These are phyloP conservation scores for Lemur catta DNA, from an alignment of 2,797 vertebrate genomes.

Conservation along the genomic window DNA sequence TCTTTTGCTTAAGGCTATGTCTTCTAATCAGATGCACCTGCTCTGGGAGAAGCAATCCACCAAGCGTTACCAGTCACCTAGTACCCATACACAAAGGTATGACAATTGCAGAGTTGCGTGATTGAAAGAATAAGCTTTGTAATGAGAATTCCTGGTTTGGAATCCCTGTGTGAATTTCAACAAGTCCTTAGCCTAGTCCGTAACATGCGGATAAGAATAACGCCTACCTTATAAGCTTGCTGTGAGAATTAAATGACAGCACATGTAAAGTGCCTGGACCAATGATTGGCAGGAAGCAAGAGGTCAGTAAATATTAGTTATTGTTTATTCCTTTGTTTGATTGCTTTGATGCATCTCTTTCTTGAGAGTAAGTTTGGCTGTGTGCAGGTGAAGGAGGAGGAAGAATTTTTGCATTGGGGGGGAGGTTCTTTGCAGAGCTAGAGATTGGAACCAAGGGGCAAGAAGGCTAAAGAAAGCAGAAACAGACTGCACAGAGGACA, in stretches of 20 bases:
- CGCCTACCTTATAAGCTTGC: not conserved
- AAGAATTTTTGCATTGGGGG: not conserved
- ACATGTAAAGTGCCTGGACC: not conserved
- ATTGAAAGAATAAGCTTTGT: not conserved
- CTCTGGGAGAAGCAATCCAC: not conserved
- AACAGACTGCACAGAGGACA: not conserved
- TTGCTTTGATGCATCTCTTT: not conserved
- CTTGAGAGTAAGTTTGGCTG: not conserved
- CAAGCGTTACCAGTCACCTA: not conserved
- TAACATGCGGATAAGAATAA: not conserved
- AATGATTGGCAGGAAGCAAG: not conserved
- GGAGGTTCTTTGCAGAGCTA: not conserved
- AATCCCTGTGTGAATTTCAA: not conserved
- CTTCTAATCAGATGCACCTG: not conserved
- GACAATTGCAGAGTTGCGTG: not conserved
- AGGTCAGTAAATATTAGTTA: not conserved
- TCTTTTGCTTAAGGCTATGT: not conserved
- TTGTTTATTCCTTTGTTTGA: not conserved
- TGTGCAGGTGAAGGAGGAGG: not conserved
- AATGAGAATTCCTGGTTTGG: not conserved
- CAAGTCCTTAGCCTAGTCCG: not conserved
- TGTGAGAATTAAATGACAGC: not conserved
- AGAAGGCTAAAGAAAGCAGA: not conserved
- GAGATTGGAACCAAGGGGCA: not conserved
- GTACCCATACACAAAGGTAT: not conserved